Evolutionary conservation across 2,888 invertebrate genomes (phyloP), one percentile per base, ranked within the genome.

Genomic region (Aleiodes testaceus): DNA sequence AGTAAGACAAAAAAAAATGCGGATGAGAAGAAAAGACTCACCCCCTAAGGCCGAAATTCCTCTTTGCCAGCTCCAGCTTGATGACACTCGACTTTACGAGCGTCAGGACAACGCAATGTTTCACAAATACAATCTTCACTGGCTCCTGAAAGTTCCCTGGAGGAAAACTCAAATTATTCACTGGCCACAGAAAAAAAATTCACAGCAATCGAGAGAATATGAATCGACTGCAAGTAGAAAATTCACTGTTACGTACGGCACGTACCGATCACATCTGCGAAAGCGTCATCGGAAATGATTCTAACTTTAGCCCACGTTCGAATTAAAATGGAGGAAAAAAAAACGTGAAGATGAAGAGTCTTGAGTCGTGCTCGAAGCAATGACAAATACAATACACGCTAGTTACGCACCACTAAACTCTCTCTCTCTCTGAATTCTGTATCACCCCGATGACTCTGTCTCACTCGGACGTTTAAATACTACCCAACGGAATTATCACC

Each of bases 21-120:
- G 36, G 47, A 30, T n/a, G 73, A 53, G 61, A n/a, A 45, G 16
- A n/a, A 65, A 64, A 20, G 71, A 82, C 83, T 84, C 78, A 84
- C 84, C 83, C 82, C 81, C 81, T 80, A 75, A 81, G 76, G 77
- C 79, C 79, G 73, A 82, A 83, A 78, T 79, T 80, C 80, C 83
- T 82, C 83, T 84, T 84, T 81, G 82, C 82, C 77, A 84, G 81
- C 82, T 83, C 81, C 80, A 81, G 84, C 81, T 84, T 81, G 83
- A 83, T 81, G 84, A 70, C 70, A 67, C 69, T 69, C 63, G 61
- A 69, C 69, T 26, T 66, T 66, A 66, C 70, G 53, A 72, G 65
- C 70, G 66, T 69, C 66, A 45, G 52, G 42, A 66, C 45, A 66
- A 66, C 30, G 45, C 26, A 18, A 72, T 52, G 67, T 44, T 44